A percentile compares a stretch with the other conserved stretches of the same genome.
These are phyloP conservation scores for Rugalucina vietnamica DNA, from an alignment of 2,888 invertebrate genomes.

Conservation along the genomic window DNA sequence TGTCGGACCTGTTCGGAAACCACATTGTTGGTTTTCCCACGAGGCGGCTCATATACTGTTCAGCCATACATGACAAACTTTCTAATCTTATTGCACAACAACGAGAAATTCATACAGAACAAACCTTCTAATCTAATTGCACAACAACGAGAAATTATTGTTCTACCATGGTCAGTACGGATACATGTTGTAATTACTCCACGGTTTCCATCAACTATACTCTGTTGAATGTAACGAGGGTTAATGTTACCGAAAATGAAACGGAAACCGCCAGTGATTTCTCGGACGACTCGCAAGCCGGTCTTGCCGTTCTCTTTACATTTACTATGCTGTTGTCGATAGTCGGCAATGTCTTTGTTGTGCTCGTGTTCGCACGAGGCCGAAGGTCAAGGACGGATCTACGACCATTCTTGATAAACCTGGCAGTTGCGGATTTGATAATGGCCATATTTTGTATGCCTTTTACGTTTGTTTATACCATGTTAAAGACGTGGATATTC, in stretches of 20 bases:
- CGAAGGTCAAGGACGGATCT: slow-evolving; percentile 80
- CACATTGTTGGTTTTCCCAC: too few relatives aligned
- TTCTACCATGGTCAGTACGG: neutral
- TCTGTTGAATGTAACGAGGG: neutral
- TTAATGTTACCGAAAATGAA: neutral
- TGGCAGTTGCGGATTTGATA: slow-evolving; percentile 94
- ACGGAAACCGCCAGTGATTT: slow-evolving; percentile 18
- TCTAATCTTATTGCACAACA: too few relatives aligned
- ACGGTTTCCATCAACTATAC: neutral
- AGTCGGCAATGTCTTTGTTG: slow-evolving; percentile 84
- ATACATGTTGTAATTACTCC: neutral
- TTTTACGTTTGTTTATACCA: slow-evolving; percentile 88
- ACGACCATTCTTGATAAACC: slow-evolving; percentile 89
- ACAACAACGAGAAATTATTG: too few relatives aligned
- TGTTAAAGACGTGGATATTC: slow-evolving; percentile 85
- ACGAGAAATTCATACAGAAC: too few relatives aligned
- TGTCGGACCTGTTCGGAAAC: too few relatives aligned
- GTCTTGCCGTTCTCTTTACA: slow-evolving; percentile 83
- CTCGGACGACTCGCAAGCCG: slow-evolving; percentile 59
- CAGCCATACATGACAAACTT: too few relatives aligned
- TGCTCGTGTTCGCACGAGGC: slow-evolving; percentile 84
- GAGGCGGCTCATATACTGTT: too few relatives aligned
- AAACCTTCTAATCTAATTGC: too few relatives aligned
- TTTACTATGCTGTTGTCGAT: slow-evolving; percentile 84
- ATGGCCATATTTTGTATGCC: slow-evolving; percentile 96